phyloP scores from a whole-genome alignment of 2,113 vertebrate species.

The Channa maculata region DNA sequence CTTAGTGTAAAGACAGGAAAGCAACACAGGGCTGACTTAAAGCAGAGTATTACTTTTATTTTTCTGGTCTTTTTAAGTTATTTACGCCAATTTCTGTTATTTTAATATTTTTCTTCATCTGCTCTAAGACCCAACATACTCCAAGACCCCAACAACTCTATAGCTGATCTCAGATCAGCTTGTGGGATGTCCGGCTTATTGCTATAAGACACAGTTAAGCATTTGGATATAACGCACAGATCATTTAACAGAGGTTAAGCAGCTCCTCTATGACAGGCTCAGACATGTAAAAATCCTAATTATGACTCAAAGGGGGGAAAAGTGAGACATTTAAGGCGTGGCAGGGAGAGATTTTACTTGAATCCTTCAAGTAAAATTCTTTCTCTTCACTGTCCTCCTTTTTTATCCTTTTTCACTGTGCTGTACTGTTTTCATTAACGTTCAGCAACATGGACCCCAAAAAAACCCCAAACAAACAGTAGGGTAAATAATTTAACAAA shows the following conservation, averaged over 20 bases:
- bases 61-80: neutral
- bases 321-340: slow-evolving; percentile 23
- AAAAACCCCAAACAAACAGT: too few species aligned
- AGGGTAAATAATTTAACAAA: too few species aligned
- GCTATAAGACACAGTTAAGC: neutral
- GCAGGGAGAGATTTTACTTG: slow-evolving; percentile 7
- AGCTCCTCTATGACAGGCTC: slow-evolving; percentile 25
- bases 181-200: neutral
- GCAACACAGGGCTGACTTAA: neutral
- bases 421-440: neutral
- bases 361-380: slow-evolving; percentile 19
- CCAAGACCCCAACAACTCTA: neutral
- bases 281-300: slow-evolving; percentile 48
- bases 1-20: neutral
- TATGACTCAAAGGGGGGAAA: slow-evolving; percentile 10
- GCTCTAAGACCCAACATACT: neutral
- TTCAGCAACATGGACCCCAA: too few species aligned
- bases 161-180: neutral
- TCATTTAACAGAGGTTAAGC: neutral
- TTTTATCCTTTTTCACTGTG: slow-evolving; percentile 42
- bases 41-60: neutral
- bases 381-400: slow-evolving; percentile 6
- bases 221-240: slow-evolving; percentile 8
- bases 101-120: neutral
- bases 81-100: neutral